A percentile compares a stretch with the other conserved stretches of the same genome.
Evolutionary conservation across 2,888 invertebrate genomes (phyloP).

Genomic region (Nebria brevicollis): DNA sequence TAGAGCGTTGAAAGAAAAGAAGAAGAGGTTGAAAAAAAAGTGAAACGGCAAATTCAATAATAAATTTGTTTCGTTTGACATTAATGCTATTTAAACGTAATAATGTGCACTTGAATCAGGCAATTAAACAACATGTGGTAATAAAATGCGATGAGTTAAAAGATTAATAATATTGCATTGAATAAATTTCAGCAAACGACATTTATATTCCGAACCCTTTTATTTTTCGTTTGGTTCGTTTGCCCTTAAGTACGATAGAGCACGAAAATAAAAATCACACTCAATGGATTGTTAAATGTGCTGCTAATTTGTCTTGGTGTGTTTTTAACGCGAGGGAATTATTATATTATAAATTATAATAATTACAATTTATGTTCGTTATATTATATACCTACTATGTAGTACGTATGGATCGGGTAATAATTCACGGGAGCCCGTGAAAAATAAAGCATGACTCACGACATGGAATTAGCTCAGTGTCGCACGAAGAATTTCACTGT

Average conservation of each 20-base stretch:
- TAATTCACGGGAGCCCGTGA: slow-evolving; percentile 41
- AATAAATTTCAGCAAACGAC: slow-evolving; percentile 39
- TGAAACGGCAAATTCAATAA: slow-evolving; percentile 21
- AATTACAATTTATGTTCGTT: slow-evolving; percentile 45
- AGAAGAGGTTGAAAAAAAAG: background rate
- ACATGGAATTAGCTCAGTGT: slow-evolving; percentile 5
- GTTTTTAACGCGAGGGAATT: slow-evolving; percentile 39
- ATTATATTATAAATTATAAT: slow-evolving; percentile 47
- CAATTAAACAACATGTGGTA: slow-evolving; percentile 44
- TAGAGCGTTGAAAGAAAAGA: background rate
- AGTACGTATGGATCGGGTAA: slow-evolving; percentile 10
- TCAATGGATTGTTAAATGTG: slow-evolving; percentile 23
- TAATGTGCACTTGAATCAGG: slow-evolving; percentile 44
- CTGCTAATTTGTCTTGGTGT: slow-evolving; percentile 41
- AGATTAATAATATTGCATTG: slow-evolving; percentile 39
- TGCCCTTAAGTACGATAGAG: background rate
- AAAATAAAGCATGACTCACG: slow-evolving; percentile 39
- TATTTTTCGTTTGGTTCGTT: slow-evolving; percentile 9
- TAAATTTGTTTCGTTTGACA: slow-evolving; percentile 30
- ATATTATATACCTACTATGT: slow-evolving; percentile 18
- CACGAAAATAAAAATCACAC: slow-evolving; percentile 8
- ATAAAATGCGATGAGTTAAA: slow-evolving; percentile 38
- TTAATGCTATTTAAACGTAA: slow-evolving; percentile 43
- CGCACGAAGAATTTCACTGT: background rate
- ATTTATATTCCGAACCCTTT: slow-evolving; percentile 27